phyloP scores from a whole-genome alignment of 2,797 vertebrate genomes.

The Brotogeris chrysoptera region DNA sequence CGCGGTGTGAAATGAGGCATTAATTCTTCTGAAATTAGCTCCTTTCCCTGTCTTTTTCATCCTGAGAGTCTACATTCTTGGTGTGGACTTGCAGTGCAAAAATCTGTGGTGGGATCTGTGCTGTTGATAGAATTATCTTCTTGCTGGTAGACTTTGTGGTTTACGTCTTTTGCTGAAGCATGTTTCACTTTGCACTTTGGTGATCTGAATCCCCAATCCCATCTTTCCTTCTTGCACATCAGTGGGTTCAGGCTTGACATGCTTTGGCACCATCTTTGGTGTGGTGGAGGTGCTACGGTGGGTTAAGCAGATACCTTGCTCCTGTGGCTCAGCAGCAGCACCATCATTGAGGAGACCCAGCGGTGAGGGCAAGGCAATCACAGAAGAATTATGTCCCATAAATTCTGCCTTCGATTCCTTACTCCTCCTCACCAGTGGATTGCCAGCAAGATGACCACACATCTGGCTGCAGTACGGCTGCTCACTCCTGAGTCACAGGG shows the following conservation, averaged over 20 bases:
- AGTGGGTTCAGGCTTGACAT: not conserved
- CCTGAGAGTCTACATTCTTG: not conserved
- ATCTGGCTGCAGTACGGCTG: fast-evolving
- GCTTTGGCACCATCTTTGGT: not conserved
- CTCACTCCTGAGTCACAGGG: not conserved
- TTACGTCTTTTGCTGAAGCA: not conserved
- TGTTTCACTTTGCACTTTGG: not conserved
- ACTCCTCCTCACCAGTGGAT: not conserved
- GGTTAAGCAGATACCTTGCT: not conserved
- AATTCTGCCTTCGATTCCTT: not conserved
- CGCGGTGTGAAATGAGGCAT: not conserved
- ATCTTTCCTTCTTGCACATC: not conserved
- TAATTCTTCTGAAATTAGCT: not conserved
- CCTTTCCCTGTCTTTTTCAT: not conserved
- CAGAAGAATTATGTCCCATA: not conserved
- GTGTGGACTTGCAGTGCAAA: not conserved
- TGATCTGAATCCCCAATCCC: not conserved
- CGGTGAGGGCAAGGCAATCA: not conserved
- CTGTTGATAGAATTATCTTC: not conserved
- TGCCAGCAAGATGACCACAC: not conserved
- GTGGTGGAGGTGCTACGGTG: not conserved
- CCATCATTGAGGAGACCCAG: not conserved
- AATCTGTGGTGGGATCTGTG: not conserved
- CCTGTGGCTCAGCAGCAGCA: not conserved
- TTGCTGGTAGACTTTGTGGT: not conserved